Evolutionary conservation across 1,140 invertebrate genomes (phyloP), one percentile per base, ranked within the genome.

Genomic region (Helicoverpa zea): DNA sequence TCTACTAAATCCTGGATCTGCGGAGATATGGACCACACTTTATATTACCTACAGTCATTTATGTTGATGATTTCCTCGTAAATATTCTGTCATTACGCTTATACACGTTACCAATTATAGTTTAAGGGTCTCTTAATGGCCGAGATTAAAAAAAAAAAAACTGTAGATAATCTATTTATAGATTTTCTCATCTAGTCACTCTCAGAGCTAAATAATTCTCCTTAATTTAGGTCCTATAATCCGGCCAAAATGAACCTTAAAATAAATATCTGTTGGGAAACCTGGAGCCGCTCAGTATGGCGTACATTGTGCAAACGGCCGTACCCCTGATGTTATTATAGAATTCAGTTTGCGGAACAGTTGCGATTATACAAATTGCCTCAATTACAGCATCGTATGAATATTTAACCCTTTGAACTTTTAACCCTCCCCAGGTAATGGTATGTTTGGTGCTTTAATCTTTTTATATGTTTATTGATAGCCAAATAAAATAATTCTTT

Each of bases 351-450:
- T 77, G 75, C 75, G 75, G 75, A 77, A 77, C 75, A 16, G 59
- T 64, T 54, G 75, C 75, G 75, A 77, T 79, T 79, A 79, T 79
- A 79, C 77, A 79, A 79, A 79, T 79, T 72, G 77, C 52, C 64
- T 70, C 77, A 79, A 79, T 79, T 79, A 79, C 77, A 18, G 54
- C 43, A 23, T 70, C 66, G 54, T 59, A 79, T 79, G 77, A 79
- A 72, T 70, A 77, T 77, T 77, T 64, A 77, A 61, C 35, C 66
- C 54, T 43, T n/a, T 52, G 54, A 70, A 54, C 77, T 70, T 79
- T 61, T 72, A 35, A 61, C 66, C 66, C 66, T 43, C 66, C 54
- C 56, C 63, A 75, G 73, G 73, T 75, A 61, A 75, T 51, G 43
- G 63, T 10, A 66, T 66, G 73, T 63, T 51, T 12, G 56, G 43